Percentiles rank a stretch among this genome's conserved stretches.
These are phyloP conservation scores for Prenolepis imparis DNA, from an alignment of 2,888 invertebrate genomes.

Conservation along the genomic window DNA sequence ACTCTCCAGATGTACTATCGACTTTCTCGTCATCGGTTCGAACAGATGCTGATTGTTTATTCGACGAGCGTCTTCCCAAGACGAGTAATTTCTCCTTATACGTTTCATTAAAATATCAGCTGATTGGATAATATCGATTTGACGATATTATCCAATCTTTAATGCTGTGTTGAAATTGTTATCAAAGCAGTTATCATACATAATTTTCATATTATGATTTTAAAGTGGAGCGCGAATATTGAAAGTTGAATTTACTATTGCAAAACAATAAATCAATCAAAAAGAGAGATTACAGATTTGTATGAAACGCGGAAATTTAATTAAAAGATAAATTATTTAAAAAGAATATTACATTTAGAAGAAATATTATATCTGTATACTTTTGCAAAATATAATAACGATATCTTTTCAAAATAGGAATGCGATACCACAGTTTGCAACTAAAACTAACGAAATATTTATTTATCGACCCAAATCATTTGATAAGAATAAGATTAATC, in stretches of 20 bases:
- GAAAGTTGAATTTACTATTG: constrained; percentile 1
- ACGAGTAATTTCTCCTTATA: not conserved
- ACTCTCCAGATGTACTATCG: not conserved
- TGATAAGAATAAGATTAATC: not conserved
- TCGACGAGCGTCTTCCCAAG: not conserved
- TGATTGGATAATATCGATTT: not conserved
- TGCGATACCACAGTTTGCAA: not conserved
- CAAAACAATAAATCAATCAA: not conserved
- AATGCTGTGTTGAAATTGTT: constrained; percentile 29
- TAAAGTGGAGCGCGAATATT: not conserved
- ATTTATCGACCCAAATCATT: not conserved
- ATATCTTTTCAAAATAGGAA: not conserved
- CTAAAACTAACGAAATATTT: not conserved
- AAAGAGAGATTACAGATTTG: not conserved
- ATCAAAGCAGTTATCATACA: constrained; percentile 35
- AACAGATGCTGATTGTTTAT: not conserved
- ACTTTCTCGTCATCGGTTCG: not conserved
- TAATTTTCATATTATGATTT: constrained; percentile 27
- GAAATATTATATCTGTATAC: not conserved
- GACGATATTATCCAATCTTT: too few species aligned
- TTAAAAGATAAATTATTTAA: not conserved
- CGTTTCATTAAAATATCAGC: not conserved
- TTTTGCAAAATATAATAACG: not conserved
- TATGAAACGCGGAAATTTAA: not conserved
- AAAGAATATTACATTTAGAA: not conserved